Conservation (phyloP, 2,113 vertebrate species). For the Clarias magur region DNA sequence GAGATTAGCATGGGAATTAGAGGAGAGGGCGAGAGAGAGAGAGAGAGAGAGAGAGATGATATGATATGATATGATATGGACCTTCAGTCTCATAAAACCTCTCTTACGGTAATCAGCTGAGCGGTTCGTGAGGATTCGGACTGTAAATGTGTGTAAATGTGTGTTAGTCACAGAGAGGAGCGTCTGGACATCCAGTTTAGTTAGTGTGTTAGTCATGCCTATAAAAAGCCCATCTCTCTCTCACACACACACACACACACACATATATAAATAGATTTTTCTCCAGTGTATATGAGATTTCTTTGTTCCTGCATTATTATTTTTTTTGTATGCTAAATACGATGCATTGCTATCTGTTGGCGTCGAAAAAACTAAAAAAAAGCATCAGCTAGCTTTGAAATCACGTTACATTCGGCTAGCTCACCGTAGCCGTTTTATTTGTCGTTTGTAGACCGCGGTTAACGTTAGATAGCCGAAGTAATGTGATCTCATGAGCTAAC, state of each 20-base stretch:
- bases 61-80: not conserved
- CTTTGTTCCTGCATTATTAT: not conserved
- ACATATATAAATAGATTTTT: too few species aligned
- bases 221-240: not conserved
- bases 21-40: not conserved
- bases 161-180: not conserved
- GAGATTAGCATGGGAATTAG: conserved; percentile 4
- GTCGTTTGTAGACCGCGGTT: not conserved
- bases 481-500: not conserved
- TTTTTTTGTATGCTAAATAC: not conserved
- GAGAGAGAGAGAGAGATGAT: not conserved
- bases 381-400: not conserved
- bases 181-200: not conserved
- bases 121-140: not conserved
- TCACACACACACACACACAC: conserved; percentile 3
- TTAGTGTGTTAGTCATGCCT: not conserved
- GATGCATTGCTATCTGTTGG: not conserved
- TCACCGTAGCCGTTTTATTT: not conserved
- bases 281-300: not conserved
- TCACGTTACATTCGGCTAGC: not conserved
- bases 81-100: not conserved
- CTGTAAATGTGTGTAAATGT: not conserved
- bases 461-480: not conserved
- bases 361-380: not conserved
- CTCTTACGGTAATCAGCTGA: not conserved